phyloP scores from a whole-genome alignment of 2,797 vertebrate species.

The Parambassis ranga region DNA sequence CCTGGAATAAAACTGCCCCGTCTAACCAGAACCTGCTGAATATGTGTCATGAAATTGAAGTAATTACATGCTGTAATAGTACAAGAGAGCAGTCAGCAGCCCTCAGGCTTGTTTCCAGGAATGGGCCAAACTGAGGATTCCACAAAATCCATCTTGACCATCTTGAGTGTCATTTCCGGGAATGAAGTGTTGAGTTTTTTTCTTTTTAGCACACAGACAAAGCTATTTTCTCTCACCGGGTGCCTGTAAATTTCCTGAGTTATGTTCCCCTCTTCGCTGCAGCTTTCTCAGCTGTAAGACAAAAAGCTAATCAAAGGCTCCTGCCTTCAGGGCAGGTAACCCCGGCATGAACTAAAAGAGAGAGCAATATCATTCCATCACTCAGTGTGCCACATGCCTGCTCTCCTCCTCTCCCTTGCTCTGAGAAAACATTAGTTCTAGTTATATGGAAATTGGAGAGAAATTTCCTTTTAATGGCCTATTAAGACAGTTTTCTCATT shows the following conservation, averaged over 20 bases:
- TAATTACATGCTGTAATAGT: too few species aligned
- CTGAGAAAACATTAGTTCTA: slow-evolving; percentile 78
- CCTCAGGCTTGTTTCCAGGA: neutral
- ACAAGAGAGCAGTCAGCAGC: too few species aligned
- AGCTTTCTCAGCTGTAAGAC: slow-evolving; percentile 82
- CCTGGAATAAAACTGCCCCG: too few species aligned
- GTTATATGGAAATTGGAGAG: slow-evolving; percentile 66
- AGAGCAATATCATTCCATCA: slow-evolving; percentile 88
- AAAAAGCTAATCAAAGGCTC: slow-evolving; percentile 86
- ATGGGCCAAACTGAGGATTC: slow-evolving; percentile 10
- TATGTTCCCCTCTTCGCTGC: slow-evolving; percentile 71
- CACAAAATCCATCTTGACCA: slow-evolving; percentile 53
- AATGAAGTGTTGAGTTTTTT: slow-evolving; percentile 28
- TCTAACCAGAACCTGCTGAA: too few species aligned
- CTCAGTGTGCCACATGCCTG: slow-evolving; percentile 66
- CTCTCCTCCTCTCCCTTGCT: slow-evolving; percentile 60
- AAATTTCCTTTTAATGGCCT: slow-evolving; percentile 76
- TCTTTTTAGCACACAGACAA: slow-evolving; percentile 51
- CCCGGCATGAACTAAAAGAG: slow-evolving; percentile 84
- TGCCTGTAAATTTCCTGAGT: slow-evolving; percentile 72
- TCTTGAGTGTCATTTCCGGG: slow-evolving; percentile 65
- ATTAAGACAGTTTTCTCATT: slow-evolving; percentile 62
- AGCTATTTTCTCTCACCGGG: slow-evolving; percentile 70
- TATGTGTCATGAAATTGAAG: too few species aligned
- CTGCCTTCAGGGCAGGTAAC: slow-evolving; percentile 84